These are phyloP conservation scores for Andrena bucephala DNA, from an alignment of 2,888 invertebrate species.

Conservation along the genomic window DNA sequence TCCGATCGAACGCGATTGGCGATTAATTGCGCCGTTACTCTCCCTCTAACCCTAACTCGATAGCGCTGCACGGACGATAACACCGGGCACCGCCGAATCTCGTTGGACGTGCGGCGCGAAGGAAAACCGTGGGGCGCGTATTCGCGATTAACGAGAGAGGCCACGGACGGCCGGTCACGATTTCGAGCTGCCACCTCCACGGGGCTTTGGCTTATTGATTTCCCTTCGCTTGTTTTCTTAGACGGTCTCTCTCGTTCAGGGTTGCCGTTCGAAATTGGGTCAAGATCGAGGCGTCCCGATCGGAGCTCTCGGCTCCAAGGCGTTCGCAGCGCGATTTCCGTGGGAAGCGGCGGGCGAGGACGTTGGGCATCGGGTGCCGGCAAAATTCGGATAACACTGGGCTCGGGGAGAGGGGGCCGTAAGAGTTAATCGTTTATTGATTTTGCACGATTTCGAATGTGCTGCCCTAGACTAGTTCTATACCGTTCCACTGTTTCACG, in stretches of 20 bases:
- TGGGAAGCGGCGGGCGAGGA: no score
- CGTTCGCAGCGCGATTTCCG: not conserved
- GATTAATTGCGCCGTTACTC: conserved; percentile 48
- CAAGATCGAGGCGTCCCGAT: not conserved
- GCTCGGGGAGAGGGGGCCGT: not conserved
- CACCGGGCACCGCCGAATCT: conserved; percentile 27
- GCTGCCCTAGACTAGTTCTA: conserved; percentile 25
- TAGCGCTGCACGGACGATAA: conserved; percentile 29
- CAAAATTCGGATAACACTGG: not conserved
- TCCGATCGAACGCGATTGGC: conserved; percentile 41
- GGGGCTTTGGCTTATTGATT: conserved; percentile 45
- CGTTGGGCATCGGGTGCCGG: not conserved
- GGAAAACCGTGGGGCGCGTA: not conserved
- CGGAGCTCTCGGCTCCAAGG: not conserved
- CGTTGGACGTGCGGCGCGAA: conserved; percentile 20
- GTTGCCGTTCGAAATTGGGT: conserved; percentile 30
- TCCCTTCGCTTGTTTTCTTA: conserved; percentile 40
- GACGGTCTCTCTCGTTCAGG: conserved; percentile 10
- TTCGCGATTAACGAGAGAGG: conserved; percentile 21
- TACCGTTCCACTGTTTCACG: conserved; percentile 4
- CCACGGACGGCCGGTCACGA: not conserved
- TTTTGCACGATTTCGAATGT: conserved; percentile 46
- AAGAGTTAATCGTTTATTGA: conserved; percentile 56
- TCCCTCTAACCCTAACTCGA: conserved; percentile 27
- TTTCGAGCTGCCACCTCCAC: conserved; percentile 27